Conservation (phyloP, 2,113 vertebrate genomes). For the Lophura nycthemera region DNA sequence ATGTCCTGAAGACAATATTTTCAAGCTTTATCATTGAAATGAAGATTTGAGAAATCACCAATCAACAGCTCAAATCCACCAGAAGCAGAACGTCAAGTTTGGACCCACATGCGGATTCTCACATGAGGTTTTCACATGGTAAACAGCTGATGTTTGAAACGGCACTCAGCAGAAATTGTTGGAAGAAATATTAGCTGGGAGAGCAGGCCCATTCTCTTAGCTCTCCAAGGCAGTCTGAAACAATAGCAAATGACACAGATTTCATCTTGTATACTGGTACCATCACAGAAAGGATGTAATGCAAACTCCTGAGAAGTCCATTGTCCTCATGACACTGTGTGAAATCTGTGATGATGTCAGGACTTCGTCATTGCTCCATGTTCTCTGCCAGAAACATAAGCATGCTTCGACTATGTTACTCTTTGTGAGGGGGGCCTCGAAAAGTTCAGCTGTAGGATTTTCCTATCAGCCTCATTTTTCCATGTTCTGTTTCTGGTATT, state of each 20-base stretch:
- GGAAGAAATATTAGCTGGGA: neutral
- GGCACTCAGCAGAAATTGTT: neutral
- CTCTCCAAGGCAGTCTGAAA: neutral
- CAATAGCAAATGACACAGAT: neutral
- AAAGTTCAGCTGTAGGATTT: neutral
- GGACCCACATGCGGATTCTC: neutral
- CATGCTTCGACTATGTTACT: neutral
- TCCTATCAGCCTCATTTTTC: slow-evolving; percentile 10
- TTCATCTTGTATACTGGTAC: neutral
- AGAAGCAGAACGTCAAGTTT: neutral
- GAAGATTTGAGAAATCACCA: slow-evolving; percentile 23
- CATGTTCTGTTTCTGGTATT: slow-evolving; percentile 5
- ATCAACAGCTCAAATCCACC: slow-evolving; percentile 2
- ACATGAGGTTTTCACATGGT: neutral
- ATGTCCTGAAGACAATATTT: neutral
- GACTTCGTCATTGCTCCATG: rapidly evolving
- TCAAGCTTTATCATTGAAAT: neutral
- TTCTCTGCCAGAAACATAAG: neutral
- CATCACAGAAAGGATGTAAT: neutral
- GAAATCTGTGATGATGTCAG: neutral
- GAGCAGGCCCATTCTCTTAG: neutral
- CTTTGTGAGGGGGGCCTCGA: neutral
- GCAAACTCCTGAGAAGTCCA: neutral
- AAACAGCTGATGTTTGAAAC: neutral
- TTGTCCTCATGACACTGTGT: neutral